A percentile compares a stretch with the other conserved stretches of the same genome.
Conservation (phyloP, 64 coral and sea anemone genomes). For the Trachythela sp. region DNA sequence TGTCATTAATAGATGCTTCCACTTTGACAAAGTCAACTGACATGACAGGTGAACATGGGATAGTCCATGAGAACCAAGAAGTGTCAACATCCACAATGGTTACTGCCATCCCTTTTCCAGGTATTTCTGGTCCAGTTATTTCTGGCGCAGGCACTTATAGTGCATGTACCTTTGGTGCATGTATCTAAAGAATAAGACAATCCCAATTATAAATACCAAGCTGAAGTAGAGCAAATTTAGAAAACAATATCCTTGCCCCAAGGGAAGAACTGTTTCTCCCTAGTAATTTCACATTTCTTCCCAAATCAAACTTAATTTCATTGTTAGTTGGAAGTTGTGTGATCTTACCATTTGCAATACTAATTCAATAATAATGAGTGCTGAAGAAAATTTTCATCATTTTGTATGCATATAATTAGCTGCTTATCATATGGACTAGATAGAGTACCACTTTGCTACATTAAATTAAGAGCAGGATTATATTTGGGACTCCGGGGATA, state of each 20-base stretch:
- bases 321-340: too few relatives aligned
- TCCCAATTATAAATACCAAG: neutral
- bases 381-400: neutral
- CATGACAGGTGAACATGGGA: neutral
- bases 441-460: neutral
- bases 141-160: neutral
- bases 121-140: neutral
- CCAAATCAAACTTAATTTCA: too few relatives aligned
- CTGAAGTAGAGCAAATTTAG: too few relatives aligned
- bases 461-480: neutral
- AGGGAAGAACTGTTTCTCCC: too few relatives aligned
- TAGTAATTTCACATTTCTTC: too few relatives aligned
- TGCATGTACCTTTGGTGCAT: neutral
- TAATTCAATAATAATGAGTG: too few relatives aligned
- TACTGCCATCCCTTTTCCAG: neutral
- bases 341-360: constrained; percentile 8
- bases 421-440: neutral
- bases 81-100: neutral
- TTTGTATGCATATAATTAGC: neutral
- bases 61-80: neutral
- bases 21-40: neutral
- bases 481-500: too few relatives aligned
- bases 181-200: neutral
- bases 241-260: too few relatives aligned
- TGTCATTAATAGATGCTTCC: neutral